phyloP scores from a whole-genome alignment of 2,797 vertebrate species.

The Uromys caudimaculatus region DNA sequence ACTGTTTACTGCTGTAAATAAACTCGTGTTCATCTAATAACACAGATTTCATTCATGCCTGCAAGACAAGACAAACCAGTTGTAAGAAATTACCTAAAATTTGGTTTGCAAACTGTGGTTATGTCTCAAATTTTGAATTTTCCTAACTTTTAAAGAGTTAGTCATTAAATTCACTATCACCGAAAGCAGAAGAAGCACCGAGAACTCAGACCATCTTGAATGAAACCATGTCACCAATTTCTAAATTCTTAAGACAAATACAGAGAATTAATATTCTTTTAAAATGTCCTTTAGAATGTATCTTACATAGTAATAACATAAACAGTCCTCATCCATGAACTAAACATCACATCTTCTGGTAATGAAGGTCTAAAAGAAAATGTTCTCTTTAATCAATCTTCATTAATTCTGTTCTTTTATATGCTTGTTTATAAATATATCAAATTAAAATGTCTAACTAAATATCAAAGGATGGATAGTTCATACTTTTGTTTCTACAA shows the following conservation, averaged over 20 bases:
- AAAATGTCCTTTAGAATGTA: background rate
- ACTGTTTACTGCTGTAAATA: conserved; percentile 86
- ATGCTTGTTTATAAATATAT: background rate
- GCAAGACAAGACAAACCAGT: conserved; percentile 66
- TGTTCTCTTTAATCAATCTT: background rate
- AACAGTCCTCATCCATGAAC: background rate
- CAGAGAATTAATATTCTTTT: background rate
- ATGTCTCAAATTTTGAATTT: conserved; percentile 66
- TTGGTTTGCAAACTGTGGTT: conserved; percentile 60
- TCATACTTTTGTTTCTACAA: conserved; percentile 3
- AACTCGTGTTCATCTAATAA: conserved; percentile 75
- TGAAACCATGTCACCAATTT: background rate
- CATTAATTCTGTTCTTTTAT: background rate
- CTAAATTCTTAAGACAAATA: background rate
- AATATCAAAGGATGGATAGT: background rate
- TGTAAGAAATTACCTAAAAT: conserved; percentile 70
- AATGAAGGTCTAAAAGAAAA: background rate
- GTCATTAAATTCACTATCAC: conserved; percentile 57
- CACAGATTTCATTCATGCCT: conserved; percentile 76
- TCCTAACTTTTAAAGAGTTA: conserved; percentile 37
- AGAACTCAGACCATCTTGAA: background rate
- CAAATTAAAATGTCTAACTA: background rate
- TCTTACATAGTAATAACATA: background rate
- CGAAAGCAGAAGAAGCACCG: background rate
- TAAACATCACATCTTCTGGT: background rate